Evolutionary conservation across 2,888 invertebrate genomes (phyloP).

Genomic region (Apamea crenata): DNA sequence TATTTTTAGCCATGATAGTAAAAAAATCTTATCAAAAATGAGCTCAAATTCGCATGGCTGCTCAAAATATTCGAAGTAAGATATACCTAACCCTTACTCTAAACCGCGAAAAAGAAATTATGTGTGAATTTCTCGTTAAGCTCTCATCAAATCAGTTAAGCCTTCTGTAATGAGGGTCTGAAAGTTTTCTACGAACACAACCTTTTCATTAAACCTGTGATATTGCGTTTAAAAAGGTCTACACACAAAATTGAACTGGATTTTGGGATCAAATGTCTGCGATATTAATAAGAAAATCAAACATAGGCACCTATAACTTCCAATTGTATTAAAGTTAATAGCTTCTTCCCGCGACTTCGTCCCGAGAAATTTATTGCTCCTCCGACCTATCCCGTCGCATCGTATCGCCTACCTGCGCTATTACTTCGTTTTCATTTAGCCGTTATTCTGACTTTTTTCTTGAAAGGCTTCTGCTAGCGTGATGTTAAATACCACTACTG

Average conservation of each 20-base stretch:
- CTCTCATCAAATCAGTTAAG: constrained; percentile 28
- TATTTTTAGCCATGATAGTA: background rate
- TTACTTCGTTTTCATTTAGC: too few species aligned
- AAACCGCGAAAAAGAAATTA: constrained; percentile 2
- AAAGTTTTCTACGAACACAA: constrained; percentile 33
- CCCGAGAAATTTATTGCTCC: too few species aligned
- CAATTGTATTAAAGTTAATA: too few species aligned
- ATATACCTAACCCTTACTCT: constrained; percentile 4
- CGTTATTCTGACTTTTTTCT: too few species aligned
- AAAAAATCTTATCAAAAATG: background rate
- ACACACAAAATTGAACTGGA: constrained; percentile 20
- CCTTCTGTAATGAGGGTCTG: constrained; percentile 29
- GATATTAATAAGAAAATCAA: background rate
- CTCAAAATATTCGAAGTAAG: background rate
- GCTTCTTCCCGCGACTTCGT: too few species aligned
- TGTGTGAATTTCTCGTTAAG: constrained; percentile 34
- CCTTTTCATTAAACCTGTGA: constrained; percentile 30
- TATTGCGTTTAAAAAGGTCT: constrained; percentile 46
- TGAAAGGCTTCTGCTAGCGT: too few species aligned
- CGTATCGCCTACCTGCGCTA: too few species aligned
- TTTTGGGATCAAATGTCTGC: constrained; percentile 12
- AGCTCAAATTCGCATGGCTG: background rate
- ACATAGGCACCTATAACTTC: background rate
- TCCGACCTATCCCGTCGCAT: too few species aligned
- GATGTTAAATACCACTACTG: too few species aligned